Conservation (phyloP, 2,888 invertebrate genomes). For the Amaurobius ferox region DNA sequence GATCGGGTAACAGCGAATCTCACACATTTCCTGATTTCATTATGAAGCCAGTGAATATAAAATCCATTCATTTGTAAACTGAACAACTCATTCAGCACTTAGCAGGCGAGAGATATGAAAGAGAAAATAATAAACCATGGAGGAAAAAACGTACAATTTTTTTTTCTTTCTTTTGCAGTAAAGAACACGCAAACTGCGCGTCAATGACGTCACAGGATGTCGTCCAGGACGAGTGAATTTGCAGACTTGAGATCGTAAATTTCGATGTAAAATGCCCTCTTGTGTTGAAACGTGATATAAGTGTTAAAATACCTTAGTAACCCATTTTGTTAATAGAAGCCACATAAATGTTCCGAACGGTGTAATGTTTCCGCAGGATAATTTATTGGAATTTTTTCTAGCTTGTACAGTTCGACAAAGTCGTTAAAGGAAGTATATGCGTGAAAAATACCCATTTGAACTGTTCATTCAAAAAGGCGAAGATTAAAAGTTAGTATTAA, state of each 20-base stretch:
- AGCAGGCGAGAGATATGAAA: constrained; percentile 21
- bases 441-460: too few relatives aligned
- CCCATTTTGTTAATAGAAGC: neutral
- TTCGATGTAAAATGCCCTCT: constrained; percentile 18
- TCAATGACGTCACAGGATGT: constrained; percentile 49
- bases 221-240: constrained; percentile 27
- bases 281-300: neutral
- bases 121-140: constrained; percentile 21
- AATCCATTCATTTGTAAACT: constrained; percentile 44
- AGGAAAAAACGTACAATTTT: neutral
- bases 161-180: neutral
- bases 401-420: too few relatives aligned
- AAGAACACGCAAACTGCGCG: constrained; percentile 9
- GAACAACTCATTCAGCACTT: constrained; percentile 55
- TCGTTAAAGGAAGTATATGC: too few relatives aligned
- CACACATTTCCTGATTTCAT: constrained; percentile 20
- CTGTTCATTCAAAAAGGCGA: too few relatives aligned
- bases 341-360: too few relatives aligned
- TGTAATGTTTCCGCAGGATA: too few relatives aligned
- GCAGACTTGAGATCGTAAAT: constrained; percentile 28
- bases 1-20: neutral
- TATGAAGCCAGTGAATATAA: constrained; percentile 24
- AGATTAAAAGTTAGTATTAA: too few relatives aligned
- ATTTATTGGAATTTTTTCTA: too few relatives aligned
- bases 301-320: neutral